Conservation (phyloP, 2,797 vertebrate genomes). For the Astyanax mexicanus region DNA sequence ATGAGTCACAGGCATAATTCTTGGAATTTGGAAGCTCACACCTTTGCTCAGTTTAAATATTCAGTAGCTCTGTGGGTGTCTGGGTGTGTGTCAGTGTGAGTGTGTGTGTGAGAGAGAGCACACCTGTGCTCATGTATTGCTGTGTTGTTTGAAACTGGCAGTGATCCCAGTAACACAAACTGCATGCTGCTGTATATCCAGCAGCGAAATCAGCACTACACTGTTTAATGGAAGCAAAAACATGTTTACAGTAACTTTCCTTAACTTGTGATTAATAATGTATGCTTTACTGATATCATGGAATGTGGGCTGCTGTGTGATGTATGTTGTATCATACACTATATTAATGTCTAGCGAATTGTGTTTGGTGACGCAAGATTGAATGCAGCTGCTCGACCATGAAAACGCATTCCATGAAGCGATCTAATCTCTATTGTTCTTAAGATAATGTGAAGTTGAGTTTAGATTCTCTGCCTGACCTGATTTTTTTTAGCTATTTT, state of each 20-base stretch:
- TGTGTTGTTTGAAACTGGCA: not conserved
- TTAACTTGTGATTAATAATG: not conserved
- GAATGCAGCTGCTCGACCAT: too few relatives aligned
- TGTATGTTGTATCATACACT: too few relatives aligned
- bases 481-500: too few relatives aligned
- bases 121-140: too few relatives aligned
- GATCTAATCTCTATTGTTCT: too few relatives aligned
- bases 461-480: too few relatives aligned
- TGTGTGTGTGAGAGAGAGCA: not conserved
- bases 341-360: too few relatives aligned
- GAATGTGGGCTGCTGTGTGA: too few relatives aligned
- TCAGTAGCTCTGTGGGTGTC: slow-evolving; percentile 40
- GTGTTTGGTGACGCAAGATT: too few relatives aligned
- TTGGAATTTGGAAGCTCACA: slow-evolving; percentile 43
- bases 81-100: slow-evolving; percentile 8
- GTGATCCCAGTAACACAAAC: not conserved
- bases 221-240: not conserved
- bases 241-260: not conserved
- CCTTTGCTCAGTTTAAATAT: slow-evolving; percentile 44
- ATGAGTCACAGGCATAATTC: slow-evolving; percentile 27
- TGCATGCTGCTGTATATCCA: not conserved
- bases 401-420: too few relatives aligned
- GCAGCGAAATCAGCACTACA: not conserved
- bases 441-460: too few relatives aligned
- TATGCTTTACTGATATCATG: not conserved